Evolutionary conservation across 2,888 invertebrate species (phyloP), one percentile per base, ranked within the genome.

Genomic region (Phasia obesa): DNA sequence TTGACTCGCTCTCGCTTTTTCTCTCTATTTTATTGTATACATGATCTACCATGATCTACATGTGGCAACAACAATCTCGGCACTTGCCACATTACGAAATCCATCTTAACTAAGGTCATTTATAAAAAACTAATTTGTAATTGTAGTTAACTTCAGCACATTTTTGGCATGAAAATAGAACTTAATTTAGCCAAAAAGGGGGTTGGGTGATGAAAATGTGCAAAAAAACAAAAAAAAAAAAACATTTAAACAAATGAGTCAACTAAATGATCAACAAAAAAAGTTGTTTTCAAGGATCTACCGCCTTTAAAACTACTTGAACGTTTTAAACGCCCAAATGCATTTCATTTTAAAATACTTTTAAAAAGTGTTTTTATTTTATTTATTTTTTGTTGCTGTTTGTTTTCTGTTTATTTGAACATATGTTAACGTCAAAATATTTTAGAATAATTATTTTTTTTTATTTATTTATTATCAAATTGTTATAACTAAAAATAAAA

Each of bases 71-170:
- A 19, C 25, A 76, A 76, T 35, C 60, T 53, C 44, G 75, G 76
- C 85, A 83, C 85, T 85, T 85, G 83, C 81, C 73, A 73, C 79
- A 87, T 89, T 88, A 86, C 88, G 87, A 87, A 88, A 88, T 87
- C 87, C 27, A 31, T 31, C 17, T 53, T 87, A 88, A 86, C 87
- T 89, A 88, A 89, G 90, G 89, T 89, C 89, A 88, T 88, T 89
- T 89, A 87, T 89, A 70, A 86, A n/a, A 85, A 86, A 86, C 87
- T 88, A 89, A 89, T 89, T 89, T 88, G 87, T 82, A 84, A 80
- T 67, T 82, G 80, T 55, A 64, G 44, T 59, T 49, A 27, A 69
- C 19, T 19, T 25, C 42, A 23, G n/a, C 7, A 71, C 5, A 31
- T 31, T 31, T 31, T 2, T 35, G 35, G 9, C 9, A 27, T 55